These are phyloP conservation scores for Pelecanoides urinatrix DNA, from an alignment of 2,113 vertebrate species.

Conservation along the genomic window DNA sequence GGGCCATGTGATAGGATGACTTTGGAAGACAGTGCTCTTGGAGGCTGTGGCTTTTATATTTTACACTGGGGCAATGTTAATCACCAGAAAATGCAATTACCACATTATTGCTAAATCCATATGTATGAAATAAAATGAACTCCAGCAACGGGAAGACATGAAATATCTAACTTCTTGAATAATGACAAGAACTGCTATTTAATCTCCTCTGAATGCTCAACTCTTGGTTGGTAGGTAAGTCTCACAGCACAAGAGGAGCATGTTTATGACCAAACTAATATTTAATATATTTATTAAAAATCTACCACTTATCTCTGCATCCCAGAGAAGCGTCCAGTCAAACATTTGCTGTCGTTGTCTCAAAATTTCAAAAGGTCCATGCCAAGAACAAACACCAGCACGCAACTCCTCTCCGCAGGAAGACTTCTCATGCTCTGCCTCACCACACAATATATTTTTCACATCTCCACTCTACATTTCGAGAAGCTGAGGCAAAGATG, in stretches of 20 bases:
- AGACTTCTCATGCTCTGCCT: not conserved
- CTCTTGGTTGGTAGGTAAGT: not conserved
- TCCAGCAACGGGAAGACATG: not conserved
- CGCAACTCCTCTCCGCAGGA: not conserved
- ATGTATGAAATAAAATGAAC: constrained; percentile 48
- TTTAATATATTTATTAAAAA: not conserved
- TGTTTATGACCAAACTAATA: not conserved
- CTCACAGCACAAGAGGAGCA: not conserved
- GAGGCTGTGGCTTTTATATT: not conserved
- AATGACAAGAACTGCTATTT: not conserved
- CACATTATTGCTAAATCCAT: constrained; percentile 14
- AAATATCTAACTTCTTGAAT: constrained; percentile 23
- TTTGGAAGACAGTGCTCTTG: constrained; percentile 13
- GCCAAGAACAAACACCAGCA: not conserved
- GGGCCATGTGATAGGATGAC: constrained; percentile 9
- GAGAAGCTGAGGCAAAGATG: not conserved
- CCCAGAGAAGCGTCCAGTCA: not conserved
- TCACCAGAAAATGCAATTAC: constrained; percentile 52
- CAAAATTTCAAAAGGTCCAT: not conserved
- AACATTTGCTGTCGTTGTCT: not conserved
- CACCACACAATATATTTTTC: not conserved
- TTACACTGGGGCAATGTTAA: constrained; percentile 23
- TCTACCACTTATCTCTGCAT: not conserved
- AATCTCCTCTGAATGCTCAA: not conserved
- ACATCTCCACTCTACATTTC: not conserved